Evolutionary conservation across 2,113 vertebrate genomes (phyloP), one percentile per base, ranked within the genome.

Genomic region (Hoplias malabaricus): DNA sequence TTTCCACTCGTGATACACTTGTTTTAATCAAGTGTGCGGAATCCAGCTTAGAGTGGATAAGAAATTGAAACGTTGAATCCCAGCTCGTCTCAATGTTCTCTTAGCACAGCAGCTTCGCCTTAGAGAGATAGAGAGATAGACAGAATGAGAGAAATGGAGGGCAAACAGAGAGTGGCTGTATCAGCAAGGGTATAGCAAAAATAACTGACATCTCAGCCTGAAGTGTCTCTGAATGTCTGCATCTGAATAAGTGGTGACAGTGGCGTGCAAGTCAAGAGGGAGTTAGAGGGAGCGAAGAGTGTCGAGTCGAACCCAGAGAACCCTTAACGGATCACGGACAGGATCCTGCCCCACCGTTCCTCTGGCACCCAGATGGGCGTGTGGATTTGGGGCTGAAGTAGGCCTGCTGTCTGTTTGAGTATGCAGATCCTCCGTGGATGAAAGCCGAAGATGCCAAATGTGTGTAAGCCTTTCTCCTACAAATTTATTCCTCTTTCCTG

Each of bases 251-350:
- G 48, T 23, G 19, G 59, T 33, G 34, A 57, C 21, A 56, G n/a
- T 21, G 62, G 63, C 29, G 33, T 54, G 57, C 19, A 46, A 42
- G 65, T 75, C 77, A 68, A 66, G 74, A 80, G 76, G 38, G 80
- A 84, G 79, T 0, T 33, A 42, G 38, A 80, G 46, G 74, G 13
- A 67, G 36, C 13, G 40, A 65, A 54, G 81, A 84, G 69, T 40
- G 57, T 27, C 73, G 82, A 79, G 74, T 86, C 86, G 87, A 88
- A 84, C 87, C 85, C 77, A 73, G 76, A 83, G 85, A 88, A 84
- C 86, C 82, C 83, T 75, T 73, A 75, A 87, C 79, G 84, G 87
- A 86, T 76, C 79, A 11, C 3, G 43, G 54, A 21, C 50, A 38
- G 56, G 57, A 36, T 40, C 34, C 56, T 5, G 29, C 67, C 56